Evolutionary conservation across 1,140 invertebrate genomes (phyloP).

Genomic region (Anoplolepis gracilipes): DNA sequence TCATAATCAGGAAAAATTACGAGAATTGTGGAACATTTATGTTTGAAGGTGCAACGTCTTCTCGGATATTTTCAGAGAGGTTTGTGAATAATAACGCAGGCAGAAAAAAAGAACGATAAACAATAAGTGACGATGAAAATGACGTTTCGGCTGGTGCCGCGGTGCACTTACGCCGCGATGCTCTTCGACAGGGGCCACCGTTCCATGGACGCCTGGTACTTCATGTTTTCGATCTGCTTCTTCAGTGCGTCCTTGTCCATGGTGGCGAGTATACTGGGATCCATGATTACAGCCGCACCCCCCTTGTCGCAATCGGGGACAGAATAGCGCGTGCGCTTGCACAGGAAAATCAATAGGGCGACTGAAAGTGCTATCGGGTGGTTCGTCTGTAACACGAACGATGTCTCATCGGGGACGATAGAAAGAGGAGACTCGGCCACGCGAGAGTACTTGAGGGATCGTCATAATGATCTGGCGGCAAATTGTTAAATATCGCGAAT

Average conservation of each 20-base stretch:
- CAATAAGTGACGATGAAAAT: not conserved
- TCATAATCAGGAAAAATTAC: not conserved
- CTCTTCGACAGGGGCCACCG: constrained; percentile 97
- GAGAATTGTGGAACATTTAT: not conserved
- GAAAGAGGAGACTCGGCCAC: constrained; percentile 46
- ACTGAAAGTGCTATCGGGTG: constrained; percentile 38
- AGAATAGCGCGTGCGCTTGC: constrained; percentile 84
- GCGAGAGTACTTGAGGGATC: not conserved
- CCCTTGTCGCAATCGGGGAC: constrained; percentile 78
- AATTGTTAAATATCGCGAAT: constrained; percentile 8
- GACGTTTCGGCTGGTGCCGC: not conserved
- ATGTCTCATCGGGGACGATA: constrained; percentile 29
- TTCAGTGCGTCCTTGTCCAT: constrained; percentile 99
- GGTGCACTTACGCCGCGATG: constrained; percentile 95
- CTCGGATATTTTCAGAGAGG: not conserved
- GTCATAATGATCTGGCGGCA: not conserved
- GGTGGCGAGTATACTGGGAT: constrained; percentile 95
- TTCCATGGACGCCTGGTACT: constrained; percentile 98
- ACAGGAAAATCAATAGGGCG: constrained; percentile 83
- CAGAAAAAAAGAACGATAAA: not conserved
- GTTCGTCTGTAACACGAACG: constrained; percentile 56
- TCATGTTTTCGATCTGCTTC: constrained; percentile 99
- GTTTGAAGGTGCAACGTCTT: not conserved
- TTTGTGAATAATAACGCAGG: not conserved
- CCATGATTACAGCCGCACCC: constrained; percentile 89